Evolutionary conservation across 2,797 vertebrate species (phyloP).

Genomic region (Ctenosaura bakeri): DNA sequence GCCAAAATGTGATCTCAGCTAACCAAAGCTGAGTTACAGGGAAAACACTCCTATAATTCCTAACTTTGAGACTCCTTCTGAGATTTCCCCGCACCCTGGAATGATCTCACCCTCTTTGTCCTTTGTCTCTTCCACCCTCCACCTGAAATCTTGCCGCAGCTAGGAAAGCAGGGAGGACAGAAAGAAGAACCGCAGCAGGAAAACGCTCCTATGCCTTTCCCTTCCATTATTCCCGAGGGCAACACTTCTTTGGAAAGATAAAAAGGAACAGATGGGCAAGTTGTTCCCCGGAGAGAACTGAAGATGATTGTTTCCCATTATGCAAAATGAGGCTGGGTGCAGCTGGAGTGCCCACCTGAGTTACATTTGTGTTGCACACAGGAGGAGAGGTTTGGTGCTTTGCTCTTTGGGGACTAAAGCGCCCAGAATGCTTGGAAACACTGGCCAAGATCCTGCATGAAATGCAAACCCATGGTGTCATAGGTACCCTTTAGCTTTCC

Average conservation of each 20-base stretch:
- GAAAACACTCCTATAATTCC: not conserved
- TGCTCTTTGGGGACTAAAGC: not conserved
- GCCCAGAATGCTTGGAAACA: not conserved
- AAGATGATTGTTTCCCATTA: not conserved
- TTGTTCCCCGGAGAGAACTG: not conserved
- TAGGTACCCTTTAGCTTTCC: no score
- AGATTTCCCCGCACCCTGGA: not conserved
- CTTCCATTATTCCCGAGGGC: slow-evolving; percentile 10
- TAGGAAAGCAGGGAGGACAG: slow-evolving; percentile 15
- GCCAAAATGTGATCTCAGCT: not conserved
- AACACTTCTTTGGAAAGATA: not conserved
- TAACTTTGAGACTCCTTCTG: rapidly evolving
- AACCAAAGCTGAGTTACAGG: not conserved
- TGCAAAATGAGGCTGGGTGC: not conserved
- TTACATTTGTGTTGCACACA: not conserved
- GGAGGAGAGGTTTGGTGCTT: not conserved
- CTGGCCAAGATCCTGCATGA: no score
- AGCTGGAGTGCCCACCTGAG: not conserved
- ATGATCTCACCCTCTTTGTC: not conserved
- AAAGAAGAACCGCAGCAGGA: not conserved
- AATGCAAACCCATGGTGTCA: no score
- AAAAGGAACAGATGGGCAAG: slow-evolving; percentile 28
- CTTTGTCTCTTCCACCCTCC: not conserved
- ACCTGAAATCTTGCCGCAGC: not conserved
- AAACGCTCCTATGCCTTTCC: slow-evolving; percentile 45